Percentiles rank a stretch among this genome's conserved stretches.
These are phyloP conservation scores for Scomber scombrus DNA, from an alignment of 2,113 vertebrate genomes.

Conservation along the genomic window DNA sequence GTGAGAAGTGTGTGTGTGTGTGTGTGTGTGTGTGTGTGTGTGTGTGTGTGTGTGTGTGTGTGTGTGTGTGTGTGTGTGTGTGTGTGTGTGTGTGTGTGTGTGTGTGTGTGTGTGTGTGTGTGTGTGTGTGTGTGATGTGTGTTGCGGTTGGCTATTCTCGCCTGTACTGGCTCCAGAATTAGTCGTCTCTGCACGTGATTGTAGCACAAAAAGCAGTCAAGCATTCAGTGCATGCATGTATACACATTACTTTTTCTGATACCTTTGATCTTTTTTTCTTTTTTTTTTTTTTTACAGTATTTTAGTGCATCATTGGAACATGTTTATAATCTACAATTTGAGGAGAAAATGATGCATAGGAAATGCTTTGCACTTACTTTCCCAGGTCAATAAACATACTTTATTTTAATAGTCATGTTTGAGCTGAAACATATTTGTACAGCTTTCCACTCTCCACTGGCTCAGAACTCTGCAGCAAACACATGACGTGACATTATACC, in stretches of 20 bases:
- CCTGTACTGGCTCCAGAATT: conserved; percentile 23
- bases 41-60: background rate
- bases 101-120: background rate
- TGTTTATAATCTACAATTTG: background rate
- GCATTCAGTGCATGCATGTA: conserved; percentile 45
- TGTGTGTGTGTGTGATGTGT: background rate
- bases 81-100: background rate
- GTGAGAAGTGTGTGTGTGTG: background rate
- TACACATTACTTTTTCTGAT: background rate
- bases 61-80: background rate
- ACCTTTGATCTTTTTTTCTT: background rate
- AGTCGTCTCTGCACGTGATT: conserved; percentile 46
- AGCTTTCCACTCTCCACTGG: no score
- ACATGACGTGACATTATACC: no score
- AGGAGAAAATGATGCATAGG: background rate
- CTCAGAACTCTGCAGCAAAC: no score
- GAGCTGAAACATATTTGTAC: background rate
- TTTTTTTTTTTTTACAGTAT: no score
- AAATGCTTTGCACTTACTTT: background rate
- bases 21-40: background rate
- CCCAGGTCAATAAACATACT: background rate
- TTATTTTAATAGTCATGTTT: background rate
- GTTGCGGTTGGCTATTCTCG: background rate
- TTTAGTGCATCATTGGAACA: background rate
- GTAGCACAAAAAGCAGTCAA: conserved; percentile 48